phyloP scores from a whole-genome alignment of 2,113 vertebrate species.

The Pygoscelis antarcticus region DNA sequence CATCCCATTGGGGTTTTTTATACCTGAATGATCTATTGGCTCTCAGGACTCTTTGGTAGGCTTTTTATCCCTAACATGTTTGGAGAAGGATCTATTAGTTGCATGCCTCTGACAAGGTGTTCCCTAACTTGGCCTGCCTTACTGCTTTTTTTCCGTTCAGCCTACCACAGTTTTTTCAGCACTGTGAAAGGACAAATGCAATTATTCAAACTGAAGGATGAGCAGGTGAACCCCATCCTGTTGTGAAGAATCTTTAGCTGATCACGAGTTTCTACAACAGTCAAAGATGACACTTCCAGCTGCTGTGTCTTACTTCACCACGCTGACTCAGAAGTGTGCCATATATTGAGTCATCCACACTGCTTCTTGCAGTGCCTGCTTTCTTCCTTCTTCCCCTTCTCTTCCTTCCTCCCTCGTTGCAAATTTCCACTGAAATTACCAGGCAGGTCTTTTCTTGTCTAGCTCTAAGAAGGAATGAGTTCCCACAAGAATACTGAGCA shows the following conservation, averaged over 20 bases:
- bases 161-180: background rate
- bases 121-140: background rate
- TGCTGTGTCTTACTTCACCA: background rate
- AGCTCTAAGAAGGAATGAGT: background rate
- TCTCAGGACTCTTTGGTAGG: background rate
- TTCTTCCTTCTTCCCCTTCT: background rate
- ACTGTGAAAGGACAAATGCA: background rate
- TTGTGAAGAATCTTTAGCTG: background rate
- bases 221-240: background rate
- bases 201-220: background rate
- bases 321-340: background rate
- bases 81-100: background rate
- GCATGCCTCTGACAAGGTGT: background rate
- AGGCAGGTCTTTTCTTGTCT: conserved; percentile 18
- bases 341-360: background rate
- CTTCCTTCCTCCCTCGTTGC: background rate
- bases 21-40: background rate
- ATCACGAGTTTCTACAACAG: background rate
- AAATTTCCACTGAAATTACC: background rate
- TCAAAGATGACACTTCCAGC: background rate
- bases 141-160: background rate
- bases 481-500: background rate
- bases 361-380: background rate
- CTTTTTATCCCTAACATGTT: background rate
- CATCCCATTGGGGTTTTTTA: background rate